phyloP scores from a whole-genome alignment of 2,797 vertebrate genomes.

The Nasua narica region DNA sequence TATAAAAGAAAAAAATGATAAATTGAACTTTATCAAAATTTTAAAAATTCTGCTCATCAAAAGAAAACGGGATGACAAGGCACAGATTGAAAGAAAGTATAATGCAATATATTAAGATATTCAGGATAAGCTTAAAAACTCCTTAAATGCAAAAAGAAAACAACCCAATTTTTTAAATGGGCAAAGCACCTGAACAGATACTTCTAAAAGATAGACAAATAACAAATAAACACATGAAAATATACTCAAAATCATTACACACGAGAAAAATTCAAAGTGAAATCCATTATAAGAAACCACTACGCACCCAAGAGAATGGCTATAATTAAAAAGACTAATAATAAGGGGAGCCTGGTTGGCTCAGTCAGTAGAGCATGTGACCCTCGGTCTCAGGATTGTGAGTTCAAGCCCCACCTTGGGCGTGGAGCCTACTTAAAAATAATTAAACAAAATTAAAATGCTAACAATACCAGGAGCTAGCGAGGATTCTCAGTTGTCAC shows the following conservation, averaged over 20 bases:
- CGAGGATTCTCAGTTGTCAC: background rate
- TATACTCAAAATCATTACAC: background rate
- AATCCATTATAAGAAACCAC: background rate
- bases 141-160: background rate
- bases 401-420: background rate
- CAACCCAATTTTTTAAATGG: background rate
- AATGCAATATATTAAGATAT: background rate
- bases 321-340: background rate
- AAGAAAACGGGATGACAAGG: background rate
- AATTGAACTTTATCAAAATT: background rate
- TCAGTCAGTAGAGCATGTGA: background rate
- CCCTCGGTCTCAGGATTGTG: background rate
- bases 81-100: background rate
- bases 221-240: background rate
- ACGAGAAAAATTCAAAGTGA: background rate
- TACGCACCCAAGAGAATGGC: background rate
- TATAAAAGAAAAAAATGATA: background rate
- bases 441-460: background rate
- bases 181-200: background rate
- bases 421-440: background rate
- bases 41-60: background rate
- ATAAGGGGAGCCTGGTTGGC: background rate
- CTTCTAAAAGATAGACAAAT: slow-evolving; percentile 2
- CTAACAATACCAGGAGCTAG: background rate
- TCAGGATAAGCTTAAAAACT: background rate